phyloP scores from a whole-genome alignment of 2,797 vertebrate species.

The Centroberyx gerrardi region DNA sequence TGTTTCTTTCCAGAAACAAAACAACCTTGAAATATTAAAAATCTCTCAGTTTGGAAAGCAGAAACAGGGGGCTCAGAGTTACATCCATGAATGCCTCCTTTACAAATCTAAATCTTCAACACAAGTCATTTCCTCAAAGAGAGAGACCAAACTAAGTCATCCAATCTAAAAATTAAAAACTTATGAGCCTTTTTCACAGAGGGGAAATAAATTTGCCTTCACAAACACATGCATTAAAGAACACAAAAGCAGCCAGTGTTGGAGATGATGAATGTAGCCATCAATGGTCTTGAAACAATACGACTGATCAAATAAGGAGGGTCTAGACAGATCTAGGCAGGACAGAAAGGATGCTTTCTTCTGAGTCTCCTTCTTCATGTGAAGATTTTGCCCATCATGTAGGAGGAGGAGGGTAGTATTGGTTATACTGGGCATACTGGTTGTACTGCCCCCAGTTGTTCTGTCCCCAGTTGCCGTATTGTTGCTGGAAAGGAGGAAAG shows the following conservation, averaged over 20 bases:
- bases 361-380: constrained; percentile 51
- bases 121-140: constrained; percentile 58
- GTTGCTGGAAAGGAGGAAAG: constrained; percentile 65
- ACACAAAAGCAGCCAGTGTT: constrained; percentile 58
- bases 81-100: constrained; percentile 52
- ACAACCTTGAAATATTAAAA: constrained; percentile 78
- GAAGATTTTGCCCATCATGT: constrained; percentile 86
- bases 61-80: constrained; percentile 56
- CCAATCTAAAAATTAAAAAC: constrained; percentile 62
- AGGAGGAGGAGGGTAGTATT: constrained; percentile 96
- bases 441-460: constrained; percentile 93
- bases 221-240: constrained; percentile 76
- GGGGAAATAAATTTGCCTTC: constrained; percentile 59
- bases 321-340: constrained; percentile 31
- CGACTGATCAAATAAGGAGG: constrained; percentile 28
- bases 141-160: constrained; percentile 72
- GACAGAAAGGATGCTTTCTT: constrained; percentile 60
- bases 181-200: constrained; percentile 57
- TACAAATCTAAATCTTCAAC: constrained; percentile 67
- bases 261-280: constrained; percentile 53
- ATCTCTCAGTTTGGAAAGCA: constrained; percentile 66
- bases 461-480: constrained; percentile 93
- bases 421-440: constrained; percentile 91
- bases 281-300: constrained; percentile 46
- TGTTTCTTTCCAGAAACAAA: constrained; percentile 68